Conservation (phyloP, 2,113 vertebrate genomes). For the Chaetops frenatus region DNA sequence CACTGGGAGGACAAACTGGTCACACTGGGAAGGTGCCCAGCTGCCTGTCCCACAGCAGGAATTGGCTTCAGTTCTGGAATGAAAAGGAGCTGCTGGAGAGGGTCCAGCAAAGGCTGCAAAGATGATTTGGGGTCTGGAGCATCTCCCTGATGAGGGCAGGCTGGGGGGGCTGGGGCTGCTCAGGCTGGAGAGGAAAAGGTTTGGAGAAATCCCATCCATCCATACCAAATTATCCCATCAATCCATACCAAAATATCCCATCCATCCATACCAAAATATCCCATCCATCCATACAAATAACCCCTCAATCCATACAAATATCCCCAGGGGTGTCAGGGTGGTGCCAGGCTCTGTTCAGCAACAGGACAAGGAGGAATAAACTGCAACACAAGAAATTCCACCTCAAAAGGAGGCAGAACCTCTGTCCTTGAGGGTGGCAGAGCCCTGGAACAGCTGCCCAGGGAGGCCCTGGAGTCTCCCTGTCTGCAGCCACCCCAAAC, state of each 20-base stretch:
- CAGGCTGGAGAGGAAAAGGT: background rate
- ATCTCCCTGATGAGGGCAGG: background rate
- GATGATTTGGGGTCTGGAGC: background rate
- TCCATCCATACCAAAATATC: background rate
- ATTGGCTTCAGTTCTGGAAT: fast-evolving
- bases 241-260: background rate
- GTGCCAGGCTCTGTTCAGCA: background rate
- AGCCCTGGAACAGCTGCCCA: background rate
- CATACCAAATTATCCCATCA: no score
- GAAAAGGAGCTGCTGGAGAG: background rate
- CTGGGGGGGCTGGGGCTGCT: background rate
- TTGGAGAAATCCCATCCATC: background rate
- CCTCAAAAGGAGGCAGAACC: fast-evolving
- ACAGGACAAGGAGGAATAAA: background rate
- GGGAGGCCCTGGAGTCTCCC: background rate
- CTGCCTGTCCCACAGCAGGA: background rate
- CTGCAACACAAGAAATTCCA: fast-evolving
- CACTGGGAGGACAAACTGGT: background rate
- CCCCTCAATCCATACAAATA: background rate
- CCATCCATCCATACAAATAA: fast-evolving
- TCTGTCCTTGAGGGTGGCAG: background rate
- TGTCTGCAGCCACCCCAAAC: background rate
- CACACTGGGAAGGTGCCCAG: fast-evolving
- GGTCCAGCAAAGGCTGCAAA: background rate
- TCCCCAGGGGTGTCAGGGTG: background rate